Base-by-base conservation (phyloP, 2,113 vertebrate species). In the Sinocyclocheilus maitianheensis region DNA sequence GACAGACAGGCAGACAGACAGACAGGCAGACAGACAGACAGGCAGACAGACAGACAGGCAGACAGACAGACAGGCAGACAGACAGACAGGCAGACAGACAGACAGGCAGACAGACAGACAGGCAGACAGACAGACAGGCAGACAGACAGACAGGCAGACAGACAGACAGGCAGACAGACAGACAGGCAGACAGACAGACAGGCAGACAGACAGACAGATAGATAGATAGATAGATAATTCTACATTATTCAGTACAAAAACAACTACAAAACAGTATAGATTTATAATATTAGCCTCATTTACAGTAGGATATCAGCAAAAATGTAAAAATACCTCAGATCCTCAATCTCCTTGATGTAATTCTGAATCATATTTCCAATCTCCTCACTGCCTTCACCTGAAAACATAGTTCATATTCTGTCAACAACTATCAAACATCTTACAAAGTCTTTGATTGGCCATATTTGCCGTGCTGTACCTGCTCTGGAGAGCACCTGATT, bases 281-380 rank as follows among this genome's bases (percentile, higher is more conserved):
- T 22, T 60, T 72, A 40, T 40, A 71, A 71, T 18, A 69, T 2
- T 20, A 40, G 34, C 37, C 34, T 72, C 18, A 22, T 40, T 40
- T 4, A 58, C 18, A 60, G 58, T n/a, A 22, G 18, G 3, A 72
- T 22, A 22, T 72, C 8, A 72, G 40, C 40, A 75, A 48, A 48
- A 13, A 75, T 24, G 5, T 24, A 24, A 3, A 75, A 75, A 24
- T 22, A 72, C 98, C 98, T 97, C 87, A 99, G 97, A 77, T 98
- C 97, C 94, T 99, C 98, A 8, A 99, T 99, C 93, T 99, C 98
- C 93, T 98, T 98, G 90, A 99, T 99, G 87, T 99, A 99, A 91
- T 96, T 94, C 90, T 97, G 96, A 92, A 99, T 97, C 98, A 99
- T 99, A 92, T 97, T 98, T 89, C 97, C 97, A 71, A 99, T 98